Conservation (phyloP, 2,888 invertebrate genomes). For the Gandaritis pyraliata region DNA sequence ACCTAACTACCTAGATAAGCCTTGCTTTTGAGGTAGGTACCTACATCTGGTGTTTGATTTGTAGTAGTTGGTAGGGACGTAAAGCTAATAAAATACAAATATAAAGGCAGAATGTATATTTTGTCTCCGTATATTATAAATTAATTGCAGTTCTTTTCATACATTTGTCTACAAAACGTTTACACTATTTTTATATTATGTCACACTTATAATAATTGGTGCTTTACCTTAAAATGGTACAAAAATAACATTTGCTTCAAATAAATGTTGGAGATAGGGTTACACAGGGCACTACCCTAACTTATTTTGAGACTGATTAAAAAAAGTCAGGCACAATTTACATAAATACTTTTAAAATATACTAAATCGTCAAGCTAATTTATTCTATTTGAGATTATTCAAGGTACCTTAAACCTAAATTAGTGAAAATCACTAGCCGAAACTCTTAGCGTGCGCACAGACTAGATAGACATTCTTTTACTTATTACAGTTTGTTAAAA, state of each 20-base stretch:
- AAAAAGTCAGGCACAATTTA: constrained; percentile 40
- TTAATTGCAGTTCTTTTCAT: constrained; percentile 79
- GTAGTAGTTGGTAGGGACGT: neutral
- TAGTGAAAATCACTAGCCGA: constrained; percentile 68
- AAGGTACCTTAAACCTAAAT: constrained; percentile 68
- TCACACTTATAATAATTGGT: constrained; percentile 74
- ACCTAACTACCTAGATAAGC: too few relatives aligned
- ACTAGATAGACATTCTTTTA: too few relatives aligned
- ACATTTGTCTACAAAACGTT: constrained; percentile 71
- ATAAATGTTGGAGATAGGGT: constrained; percentile 46
- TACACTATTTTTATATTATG: constrained; percentile 73
- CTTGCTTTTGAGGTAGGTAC: too few relatives aligned
- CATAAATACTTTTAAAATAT: constrained; percentile 36
- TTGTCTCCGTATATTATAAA: constrained; percentile 70
- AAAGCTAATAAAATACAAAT: constrained; percentile 51
- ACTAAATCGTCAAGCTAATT: constrained; percentile 36
- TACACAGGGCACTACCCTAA: constrained; percentile 44
- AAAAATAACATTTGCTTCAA: constrained; percentile 64
- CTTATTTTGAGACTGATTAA: constrained; percentile 51
- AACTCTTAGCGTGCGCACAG: constrained; percentile 23
- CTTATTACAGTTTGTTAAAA: too few relatives aligned
- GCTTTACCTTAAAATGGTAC: constrained; percentile 66
- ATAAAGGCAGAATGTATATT: constrained; percentile 79
- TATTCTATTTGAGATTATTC: constrained; percentile 78
- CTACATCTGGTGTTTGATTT: neutral